These are phyloP conservation scores for Oscheius sp. DNA, from an alignment of 2,888 invertebrate genomes.

Conservation along the genomic window DNA sequence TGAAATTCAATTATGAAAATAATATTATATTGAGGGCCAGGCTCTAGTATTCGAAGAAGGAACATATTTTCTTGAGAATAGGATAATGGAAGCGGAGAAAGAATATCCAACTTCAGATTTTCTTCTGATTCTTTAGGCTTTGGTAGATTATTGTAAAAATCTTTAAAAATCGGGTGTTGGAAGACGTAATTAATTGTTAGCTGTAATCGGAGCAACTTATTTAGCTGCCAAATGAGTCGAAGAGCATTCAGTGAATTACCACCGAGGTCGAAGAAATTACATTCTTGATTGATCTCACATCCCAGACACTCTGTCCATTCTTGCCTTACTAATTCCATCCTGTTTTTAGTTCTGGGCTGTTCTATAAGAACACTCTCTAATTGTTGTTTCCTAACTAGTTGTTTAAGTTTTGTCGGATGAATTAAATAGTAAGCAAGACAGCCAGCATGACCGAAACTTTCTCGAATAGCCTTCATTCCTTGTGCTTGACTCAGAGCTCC, in stretches of 20 bases:
- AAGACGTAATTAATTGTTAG: constrained; percentile 49
- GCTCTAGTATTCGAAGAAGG: constrained; percentile 49
- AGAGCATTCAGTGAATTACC: constrained; percentile 65
- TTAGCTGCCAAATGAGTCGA: constrained; percentile 61
- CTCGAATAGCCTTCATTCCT: constrained; percentile 23
- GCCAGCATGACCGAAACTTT: constrained; percentile 17
- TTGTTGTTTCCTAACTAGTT: not conserved
- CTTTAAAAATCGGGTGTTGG: constrained; percentile 47
- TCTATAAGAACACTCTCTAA: not conserved
- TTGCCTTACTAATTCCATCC: not conserved
- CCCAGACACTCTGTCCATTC: constrained; percentile 9
- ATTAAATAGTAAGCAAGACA: constrained; percentile 6
- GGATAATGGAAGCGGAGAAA: constrained; percentile 35
- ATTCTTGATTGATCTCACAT: constrained; percentile 22
- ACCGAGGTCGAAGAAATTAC: constrained; percentile 61
- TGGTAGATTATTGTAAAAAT: constrained; percentile 20
- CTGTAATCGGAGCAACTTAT: constrained; percentile 34
- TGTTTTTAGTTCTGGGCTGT: not conserved
- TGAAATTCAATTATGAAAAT: constrained; percentile 52
- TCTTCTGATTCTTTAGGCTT: not conserved
- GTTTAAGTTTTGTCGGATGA: not conserved
- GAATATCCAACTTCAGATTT: not conserved
- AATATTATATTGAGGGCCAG: constrained; percentile 58
- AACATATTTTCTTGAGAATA: constrained; percentile 64
- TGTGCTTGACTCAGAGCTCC: constrained; percentile 20